These are phyloP conservation scores for Mamestra configurata DNA, from an alignment of 1,140 invertebrate species.

Conservation along the genomic window DNA sequence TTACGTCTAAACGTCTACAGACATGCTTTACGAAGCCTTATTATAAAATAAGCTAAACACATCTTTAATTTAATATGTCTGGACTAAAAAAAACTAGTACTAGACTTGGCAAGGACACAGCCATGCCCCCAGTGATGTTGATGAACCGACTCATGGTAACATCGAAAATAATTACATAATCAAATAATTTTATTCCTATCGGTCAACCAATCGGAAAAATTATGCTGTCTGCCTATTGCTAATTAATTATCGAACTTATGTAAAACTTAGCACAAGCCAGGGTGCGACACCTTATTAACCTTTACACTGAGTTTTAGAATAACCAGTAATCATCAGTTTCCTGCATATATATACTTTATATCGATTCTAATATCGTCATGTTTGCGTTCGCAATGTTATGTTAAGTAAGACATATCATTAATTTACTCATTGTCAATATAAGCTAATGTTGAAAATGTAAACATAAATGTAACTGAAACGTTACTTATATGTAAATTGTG, in stretches of 20 bases:
- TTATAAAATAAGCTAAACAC: no score
- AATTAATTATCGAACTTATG: background rate
- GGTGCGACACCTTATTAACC: conserved; percentile 8
- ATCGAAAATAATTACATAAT: no score
- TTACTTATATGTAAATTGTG: background rate
- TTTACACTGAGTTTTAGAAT: background rate
- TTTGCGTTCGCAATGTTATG: background rate
- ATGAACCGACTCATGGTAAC: no score
- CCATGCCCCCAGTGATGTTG: no score
- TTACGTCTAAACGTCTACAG: no score
- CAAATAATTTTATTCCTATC: no score
- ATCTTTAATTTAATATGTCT: no score
- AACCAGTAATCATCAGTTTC: background rate
- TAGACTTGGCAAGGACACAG: no score
- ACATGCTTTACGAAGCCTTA: no score
- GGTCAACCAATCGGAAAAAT: background rate
- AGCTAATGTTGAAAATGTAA: background rate
- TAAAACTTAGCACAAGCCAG: background rate
- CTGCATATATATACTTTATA: background rate
- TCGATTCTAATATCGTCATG: background rate
- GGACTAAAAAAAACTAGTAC: no score
- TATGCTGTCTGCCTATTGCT: background rate
- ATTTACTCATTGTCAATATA: background rate
- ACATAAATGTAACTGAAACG: background rate
- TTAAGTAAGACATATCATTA: background rate